Evolutionary conservation across 2,113 vertebrate genomes (phyloP).

Genomic region (Leucopsar rothschildi): DNA sequence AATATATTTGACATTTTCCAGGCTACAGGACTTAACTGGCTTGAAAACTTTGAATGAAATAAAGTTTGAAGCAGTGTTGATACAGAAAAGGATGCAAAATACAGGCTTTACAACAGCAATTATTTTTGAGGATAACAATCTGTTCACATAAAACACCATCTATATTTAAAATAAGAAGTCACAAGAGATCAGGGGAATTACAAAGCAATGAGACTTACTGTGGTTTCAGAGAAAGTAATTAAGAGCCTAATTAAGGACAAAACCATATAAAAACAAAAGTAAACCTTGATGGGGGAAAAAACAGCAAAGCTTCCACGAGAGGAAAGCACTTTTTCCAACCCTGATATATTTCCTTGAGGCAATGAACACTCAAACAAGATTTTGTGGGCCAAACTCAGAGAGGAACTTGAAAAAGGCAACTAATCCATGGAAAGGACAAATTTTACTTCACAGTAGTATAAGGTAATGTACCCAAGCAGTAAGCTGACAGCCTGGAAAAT

Average conservation of each 20-base stretch:
- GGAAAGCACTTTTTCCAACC: background rate
- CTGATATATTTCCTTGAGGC: background rate
- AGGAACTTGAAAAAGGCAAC: background rate
- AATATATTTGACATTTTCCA: background rate
- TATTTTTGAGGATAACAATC: slow-evolving; percentile 64
- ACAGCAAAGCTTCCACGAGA: background rate
- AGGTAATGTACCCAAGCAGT: background rate
- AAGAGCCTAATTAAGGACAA: slow-evolving; percentile 64
- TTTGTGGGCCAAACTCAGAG: background rate
- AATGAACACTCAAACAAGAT: background rate
- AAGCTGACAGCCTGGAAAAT: slow-evolving; percentile 8
- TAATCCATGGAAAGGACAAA: background rate
- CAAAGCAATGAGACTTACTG: slow-evolving; percentile 55
- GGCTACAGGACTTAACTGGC: background rate
- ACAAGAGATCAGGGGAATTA: slow-evolving; percentile 53
- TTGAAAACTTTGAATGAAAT: slow-evolving; percentile 35
- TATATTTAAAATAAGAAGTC: slow-evolving; percentile 62
- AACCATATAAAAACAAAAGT: slow-evolving; percentile 47
- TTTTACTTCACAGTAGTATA: background rate
- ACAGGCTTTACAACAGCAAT: slow-evolving; percentile 36
- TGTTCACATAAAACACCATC: slow-evolving; percentile 52
- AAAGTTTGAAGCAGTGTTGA: slow-evolving; percentile 25
- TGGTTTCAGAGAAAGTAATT: slow-evolving; percentile 60
- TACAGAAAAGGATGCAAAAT: slow-evolving; percentile 17
- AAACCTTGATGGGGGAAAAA: background rate